Evolutionary conservation across 2,113 vertebrate genomes (phyloP).

Genomic region (Apistogramma diplotaenia): DNA sequence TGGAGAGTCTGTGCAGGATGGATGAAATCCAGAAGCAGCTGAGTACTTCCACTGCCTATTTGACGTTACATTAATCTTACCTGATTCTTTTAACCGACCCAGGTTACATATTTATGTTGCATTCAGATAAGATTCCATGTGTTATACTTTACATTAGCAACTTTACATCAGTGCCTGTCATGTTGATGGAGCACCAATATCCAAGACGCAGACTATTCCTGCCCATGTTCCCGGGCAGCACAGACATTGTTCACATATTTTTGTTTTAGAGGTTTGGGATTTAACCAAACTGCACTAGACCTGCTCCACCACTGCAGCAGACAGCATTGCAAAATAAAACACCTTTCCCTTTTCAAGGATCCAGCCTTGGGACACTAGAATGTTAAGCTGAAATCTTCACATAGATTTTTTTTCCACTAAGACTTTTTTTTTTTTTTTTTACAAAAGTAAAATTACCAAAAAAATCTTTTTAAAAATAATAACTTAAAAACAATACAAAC

Average conservation of each 20-base stretch:
- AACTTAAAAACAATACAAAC: not conserved
- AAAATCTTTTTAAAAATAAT: not conserved
- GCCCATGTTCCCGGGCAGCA: not conserved
- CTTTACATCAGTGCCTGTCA: not conserved
- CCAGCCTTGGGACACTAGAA: not conserved
- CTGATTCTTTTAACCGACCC: not conserved
- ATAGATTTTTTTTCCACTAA: not conserved
- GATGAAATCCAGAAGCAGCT: constrained; percentile 10
- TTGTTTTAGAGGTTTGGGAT: not conserved
- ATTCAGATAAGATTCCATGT: not conserved
- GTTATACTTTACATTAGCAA: not conserved
- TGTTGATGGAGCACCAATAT: not conserved
- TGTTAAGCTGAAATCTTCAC: constrained; percentile 1
- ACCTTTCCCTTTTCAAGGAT: not conserved
- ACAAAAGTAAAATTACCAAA: no score
- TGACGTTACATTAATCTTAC: constrained; percentile 4
- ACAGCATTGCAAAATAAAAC: not conserved
- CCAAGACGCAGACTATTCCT: no score
- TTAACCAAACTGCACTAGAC: not conserved
- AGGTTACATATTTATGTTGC: not conserved
- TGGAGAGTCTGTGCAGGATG: not conserved
- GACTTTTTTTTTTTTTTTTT: no score
- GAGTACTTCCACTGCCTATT: not conserved
- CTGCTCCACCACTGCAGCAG: not conserved
- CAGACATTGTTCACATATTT: not conserved